Conservation (phyloP, 2,797 vertebrate species). For the Nyctibius grandis region DNA sequence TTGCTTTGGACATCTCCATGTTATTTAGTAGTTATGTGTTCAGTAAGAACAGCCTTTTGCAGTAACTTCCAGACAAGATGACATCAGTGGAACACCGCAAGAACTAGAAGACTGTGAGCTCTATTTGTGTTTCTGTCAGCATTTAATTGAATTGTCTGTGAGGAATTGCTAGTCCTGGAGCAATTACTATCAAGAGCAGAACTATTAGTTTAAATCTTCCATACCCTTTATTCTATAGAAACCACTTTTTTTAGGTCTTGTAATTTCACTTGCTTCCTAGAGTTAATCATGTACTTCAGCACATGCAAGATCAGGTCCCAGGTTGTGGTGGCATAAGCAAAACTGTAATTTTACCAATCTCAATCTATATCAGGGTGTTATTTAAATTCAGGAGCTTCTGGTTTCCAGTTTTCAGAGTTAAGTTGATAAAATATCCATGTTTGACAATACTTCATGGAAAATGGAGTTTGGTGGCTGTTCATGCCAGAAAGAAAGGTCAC, state of each 20-base stretch:
- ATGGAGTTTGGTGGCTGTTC: background rate
- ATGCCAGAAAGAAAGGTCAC: background rate
- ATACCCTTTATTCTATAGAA: background rate
- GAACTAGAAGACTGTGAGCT: background rate
- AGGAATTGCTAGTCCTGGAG: slow-evolving; percentile 24
- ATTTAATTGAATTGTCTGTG: slow-evolving; percentile 59
- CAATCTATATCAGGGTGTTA: background rate
- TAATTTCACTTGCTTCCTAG: background rate
- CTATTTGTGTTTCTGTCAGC: slow-evolving; percentile 58
- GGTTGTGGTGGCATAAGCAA: background rate
- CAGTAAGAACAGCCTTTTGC: background rate
- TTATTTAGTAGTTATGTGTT: background rate
- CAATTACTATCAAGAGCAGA: slow-evolving; percentile 45
- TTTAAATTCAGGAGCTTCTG: background rate
- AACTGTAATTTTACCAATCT: background rate
- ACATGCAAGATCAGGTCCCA: background rate
- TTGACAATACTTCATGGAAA: background rate
- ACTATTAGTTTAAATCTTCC: slow-evolving; percentile 54
- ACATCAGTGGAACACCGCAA: background rate
- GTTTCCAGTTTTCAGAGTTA: background rate
- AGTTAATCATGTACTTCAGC: background rate
- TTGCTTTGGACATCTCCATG: background rate
- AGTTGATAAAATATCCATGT: slow-evolving; percentile 15
- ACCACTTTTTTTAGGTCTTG: background rate
- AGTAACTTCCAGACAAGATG: slow-evolving; percentile 1